Base-by-base conservation (phyloP, 2,888 invertebrate species). In the Zeuzera pyrina region DNA sequence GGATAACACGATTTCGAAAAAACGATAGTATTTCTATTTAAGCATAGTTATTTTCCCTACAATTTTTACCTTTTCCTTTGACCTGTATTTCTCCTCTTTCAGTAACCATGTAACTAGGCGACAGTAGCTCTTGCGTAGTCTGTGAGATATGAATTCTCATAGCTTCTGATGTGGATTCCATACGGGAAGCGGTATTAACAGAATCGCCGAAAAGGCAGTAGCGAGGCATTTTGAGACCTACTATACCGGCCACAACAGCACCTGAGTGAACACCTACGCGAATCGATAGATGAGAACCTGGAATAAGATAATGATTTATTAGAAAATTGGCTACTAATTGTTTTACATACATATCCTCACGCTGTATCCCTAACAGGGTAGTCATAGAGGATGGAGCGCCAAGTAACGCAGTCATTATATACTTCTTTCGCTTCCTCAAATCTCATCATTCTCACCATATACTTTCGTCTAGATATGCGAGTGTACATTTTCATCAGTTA, bases 141-240 rank as follows among this genome's bases (percentile, higher is more conserved):
- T 97, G 91, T 2, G 97, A 97, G 53, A 98, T 94, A 66, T 98
- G 97, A 39, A 98, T 93, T 69, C 93, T 92, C 94, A 97, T 96
- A 0, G 96, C 91, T 57, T 92, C 90, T 38, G 95, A 93, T 0
- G 94, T 94, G 0, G 94, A 94, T 63, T 97, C 97, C 95, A 97
- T 95, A 16, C 94, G 84, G 0, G 94, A 94, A 0, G 96, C 96
- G 0, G 94, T 94, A 57, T 94, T 94, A 0, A 96, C 96, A 0
- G 94, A 92, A 58, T 95, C 95, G 0, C 96, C 96, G 57, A 96
- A 96, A 1, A 94, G 84, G 50, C 94, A 94, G 67, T 91, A 92
- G 21, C 91, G 77, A 0, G 96, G 96, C 95, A 97, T 96, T 78
- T 96, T 97, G 4, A 96, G 74, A 0, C 97, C 97, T 0, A 97